A percentile compares a stretch with the other conserved stretches of the same genome.
Evolutionary conservation across 2,797 vertebrate genomes (phyloP).

Genomic region (Mionectes olivaceus): DNA sequence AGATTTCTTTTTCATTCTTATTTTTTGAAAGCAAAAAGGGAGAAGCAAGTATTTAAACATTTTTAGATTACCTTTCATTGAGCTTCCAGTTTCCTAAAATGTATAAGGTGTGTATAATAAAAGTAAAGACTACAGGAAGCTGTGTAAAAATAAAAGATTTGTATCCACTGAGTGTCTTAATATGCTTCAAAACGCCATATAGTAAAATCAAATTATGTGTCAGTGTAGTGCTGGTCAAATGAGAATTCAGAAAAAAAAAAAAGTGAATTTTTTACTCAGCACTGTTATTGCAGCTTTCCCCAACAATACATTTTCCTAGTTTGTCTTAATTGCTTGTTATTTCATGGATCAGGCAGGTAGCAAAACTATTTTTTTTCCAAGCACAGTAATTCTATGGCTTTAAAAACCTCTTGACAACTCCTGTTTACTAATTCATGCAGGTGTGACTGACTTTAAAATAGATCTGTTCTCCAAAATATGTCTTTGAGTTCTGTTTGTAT

Average conservation of each 20-base stretch:
- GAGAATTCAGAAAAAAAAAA: not conserved
- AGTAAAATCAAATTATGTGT: not conserved
- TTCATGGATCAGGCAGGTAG: not conserved
- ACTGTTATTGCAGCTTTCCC: not conserved
- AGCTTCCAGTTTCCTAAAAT: not conserved
- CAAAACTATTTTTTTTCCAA: not conserved
- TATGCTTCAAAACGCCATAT: not conserved
- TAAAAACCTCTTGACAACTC: not conserved
- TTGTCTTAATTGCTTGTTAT: not conserved
- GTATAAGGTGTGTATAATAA: not conserved
- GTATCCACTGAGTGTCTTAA: not conserved
- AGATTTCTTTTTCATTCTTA: fast-evolving
- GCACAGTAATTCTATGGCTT: not conserved
- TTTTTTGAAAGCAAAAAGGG: not conserved
- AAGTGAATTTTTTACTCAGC: not conserved
- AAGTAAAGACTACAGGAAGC: not conserved
- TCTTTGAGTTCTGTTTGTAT: not conserved
- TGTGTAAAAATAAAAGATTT: not conserved
- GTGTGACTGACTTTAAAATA: not conserved
- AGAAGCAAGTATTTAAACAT: not conserved
- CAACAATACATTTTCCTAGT: not conserved
- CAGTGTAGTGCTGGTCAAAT: not conserved
- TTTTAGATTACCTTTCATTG: not conserved
- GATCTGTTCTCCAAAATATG: not conserved
- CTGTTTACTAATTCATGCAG: not conserved